These are phyloP conservation scores for Ephydatia muelleri DNA, from an alignment of 37 sponge, comb jelly and placozoan species.

Conservation along the genomic window DNA sequence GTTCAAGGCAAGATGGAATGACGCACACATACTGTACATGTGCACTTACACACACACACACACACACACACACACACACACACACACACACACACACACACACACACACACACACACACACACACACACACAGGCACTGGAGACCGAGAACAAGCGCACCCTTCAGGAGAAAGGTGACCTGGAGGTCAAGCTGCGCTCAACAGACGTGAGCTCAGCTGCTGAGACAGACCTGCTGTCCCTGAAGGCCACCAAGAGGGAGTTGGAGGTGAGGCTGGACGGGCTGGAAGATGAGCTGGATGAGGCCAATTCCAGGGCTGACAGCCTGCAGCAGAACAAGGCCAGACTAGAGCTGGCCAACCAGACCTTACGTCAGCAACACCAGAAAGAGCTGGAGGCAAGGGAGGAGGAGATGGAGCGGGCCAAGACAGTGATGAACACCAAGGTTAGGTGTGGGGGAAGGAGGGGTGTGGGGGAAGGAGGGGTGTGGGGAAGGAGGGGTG, in stretches of 20 bases:
- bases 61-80: background rate
- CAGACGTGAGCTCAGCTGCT: conserved; percentile 22
- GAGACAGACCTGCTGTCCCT: conserved; percentile 73
- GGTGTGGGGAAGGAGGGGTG: too few species aligned
- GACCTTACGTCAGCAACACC: conserved; percentile 57
- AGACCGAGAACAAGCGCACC: conserved; percentile 46
- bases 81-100: background rate
- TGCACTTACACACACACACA: background rate
- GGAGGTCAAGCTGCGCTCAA: conserved; percentile 45
- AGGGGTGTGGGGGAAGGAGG: background rate
- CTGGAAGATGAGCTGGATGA: conserved; percentile 98
- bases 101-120: background rate
- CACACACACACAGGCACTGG: conserved; percentile 36
- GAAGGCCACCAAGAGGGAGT: conserved; percentile 84
- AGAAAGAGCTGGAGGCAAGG: conserved; percentile 84
- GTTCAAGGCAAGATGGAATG: conserved; percentile 29
- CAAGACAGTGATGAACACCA: conserved; percentile 74
- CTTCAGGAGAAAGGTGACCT: conserved; percentile 76
- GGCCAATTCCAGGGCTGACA: conserved; percentile 53
- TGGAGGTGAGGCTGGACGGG: conserved; percentile 87
- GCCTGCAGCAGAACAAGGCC: conserved; percentile 64
- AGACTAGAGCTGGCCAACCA: conserved; percentile 82
- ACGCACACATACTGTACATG: background rate
- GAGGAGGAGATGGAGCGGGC: conserved; percentile 92
- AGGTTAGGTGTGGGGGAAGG: background rate